Base-by-base conservation (phyloP, 2,888 invertebrate genomes). In the Polyommatus icarus region DNA sequence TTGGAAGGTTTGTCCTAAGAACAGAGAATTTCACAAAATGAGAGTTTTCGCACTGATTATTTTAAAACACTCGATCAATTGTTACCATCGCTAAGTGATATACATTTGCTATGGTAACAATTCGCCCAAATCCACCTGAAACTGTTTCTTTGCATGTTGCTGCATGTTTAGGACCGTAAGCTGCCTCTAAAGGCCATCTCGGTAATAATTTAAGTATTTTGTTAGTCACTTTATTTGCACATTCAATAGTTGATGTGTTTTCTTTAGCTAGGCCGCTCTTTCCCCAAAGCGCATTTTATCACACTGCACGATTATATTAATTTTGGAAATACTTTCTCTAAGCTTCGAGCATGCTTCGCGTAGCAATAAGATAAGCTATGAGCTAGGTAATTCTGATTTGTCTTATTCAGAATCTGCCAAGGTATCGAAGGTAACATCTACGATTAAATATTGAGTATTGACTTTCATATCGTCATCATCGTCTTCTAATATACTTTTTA, bases 1-100 rank as follows among this genome's bases (percentile, higher is more conserved):
- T 88, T 95, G 95, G 95, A 95, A 95, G 96, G 95, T 95, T 95
- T 95, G 95, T 95, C 90, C 86, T 86, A 88, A 88, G 82, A 85
- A 84, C 85, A 88, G 89, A 91, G 90, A 89, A 88, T 91, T 87
- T 88, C 90, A 91, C 89, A 88, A 86, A 89, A 85, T 87, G 87
- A 90, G 90, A 88, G 89, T 73, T 91, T 91, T 83, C 87, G 90
- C 91, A 91, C 91, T 87, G 86, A 87, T 85, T 84, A 80, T 84
- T 84, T 85, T 80, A 79, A 86, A 89, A 91, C 87, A 86, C 85
- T 82, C 78, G 79, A 82, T 80, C 80, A 80, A 87, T 89, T 90
- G 90, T 88, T 91, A 90, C 88, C 90, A 89, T 87, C 81, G 88
- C 87, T 85, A 83, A 81, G 76, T 71, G 71, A 78, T 75, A 75